A percentile compares a stretch with the other conserved stretches of the same genome.
phyloP scores from a whole-genome alignment of 2,888 invertebrate genomes.

The Kuschelorhynchus macadamiae region DNA sequence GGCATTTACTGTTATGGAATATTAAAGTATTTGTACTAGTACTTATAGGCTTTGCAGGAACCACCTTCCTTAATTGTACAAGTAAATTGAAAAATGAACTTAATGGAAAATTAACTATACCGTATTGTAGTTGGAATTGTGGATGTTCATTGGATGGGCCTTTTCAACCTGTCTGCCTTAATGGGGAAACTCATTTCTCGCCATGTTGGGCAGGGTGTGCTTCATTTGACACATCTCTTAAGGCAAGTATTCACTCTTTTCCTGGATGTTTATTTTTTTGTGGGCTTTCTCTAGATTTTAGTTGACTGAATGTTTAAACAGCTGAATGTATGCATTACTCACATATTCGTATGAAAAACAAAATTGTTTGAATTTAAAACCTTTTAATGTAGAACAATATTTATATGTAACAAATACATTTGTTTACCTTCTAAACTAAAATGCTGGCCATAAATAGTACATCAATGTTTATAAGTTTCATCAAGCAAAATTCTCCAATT shows the following conservation, averaged over 20 bases:
- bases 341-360: too few relatives aligned
- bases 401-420: too few relatives aligned
- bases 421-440: too few relatives aligned
- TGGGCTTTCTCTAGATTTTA: too few relatives aligned
- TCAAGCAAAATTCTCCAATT: too few relatives aligned
- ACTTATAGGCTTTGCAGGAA: conserved; percentile 68
- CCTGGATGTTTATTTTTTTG: too few relatives aligned
- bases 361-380: too few relatives aligned
- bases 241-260: conserved; percentile 62
- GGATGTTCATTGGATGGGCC: conserved; percentile 69
- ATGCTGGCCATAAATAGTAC: too few relatives aligned
- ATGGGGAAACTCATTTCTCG: conserved; percentile 76
- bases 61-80: conserved; percentile 60
- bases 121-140: conserved; percentile 73
- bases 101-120: conserved; percentile 66
- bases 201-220: conserved; percentile 83
- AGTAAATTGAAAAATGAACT: conserved; percentile 65
- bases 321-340: too few relatives aligned
- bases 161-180: conserved; percentile 78
- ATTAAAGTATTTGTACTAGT: conserved; percentile 67
- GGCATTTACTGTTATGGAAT: conserved; percentile 70
- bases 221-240: conserved; percentile 63
- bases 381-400: too few relatives aligned
- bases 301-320: too few relatives aligned
- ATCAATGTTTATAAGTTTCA: too few relatives aligned